phyloP scores from a whole-genome alignment of 1,140 invertebrate species.

The Wiebesia pumilae region DNA sequence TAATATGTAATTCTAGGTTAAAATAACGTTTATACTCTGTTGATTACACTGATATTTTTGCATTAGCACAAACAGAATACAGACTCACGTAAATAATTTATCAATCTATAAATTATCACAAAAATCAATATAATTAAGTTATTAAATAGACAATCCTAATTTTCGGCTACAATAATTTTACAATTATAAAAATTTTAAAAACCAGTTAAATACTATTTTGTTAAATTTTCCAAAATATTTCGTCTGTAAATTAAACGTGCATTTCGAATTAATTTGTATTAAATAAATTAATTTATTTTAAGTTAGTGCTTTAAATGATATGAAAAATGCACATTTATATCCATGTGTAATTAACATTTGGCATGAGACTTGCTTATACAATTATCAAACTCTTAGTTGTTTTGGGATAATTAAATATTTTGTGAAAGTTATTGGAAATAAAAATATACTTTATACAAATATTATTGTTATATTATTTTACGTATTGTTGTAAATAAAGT shows the following conservation, averaged over 20 bases:
- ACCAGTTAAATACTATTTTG: not conserved
- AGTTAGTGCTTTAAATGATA: not conserved
- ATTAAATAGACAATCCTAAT: not conserved
- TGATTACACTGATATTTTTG: not conserved
- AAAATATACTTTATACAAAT: conserved; percentile 21
- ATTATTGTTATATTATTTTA: conserved; percentile 41
- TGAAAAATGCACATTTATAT: not conserved
- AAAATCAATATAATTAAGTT: not conserved
- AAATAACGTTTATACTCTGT: no score
- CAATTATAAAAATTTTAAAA: not conserved
- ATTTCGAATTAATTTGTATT: not conserved
- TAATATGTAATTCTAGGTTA: no score
- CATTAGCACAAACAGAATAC: not conserved
- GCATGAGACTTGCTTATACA: not conserved
- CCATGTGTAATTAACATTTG: conserved; percentile 23
- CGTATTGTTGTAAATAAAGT: conserved; percentile 24
- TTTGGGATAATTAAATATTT: not conserved
- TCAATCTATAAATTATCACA: not conserved
- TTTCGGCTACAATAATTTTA: not conserved
- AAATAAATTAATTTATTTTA: not conserved
- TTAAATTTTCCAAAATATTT: not conserved
- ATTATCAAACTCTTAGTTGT: not conserved
- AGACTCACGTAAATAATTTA: not conserved
- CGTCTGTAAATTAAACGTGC: not conserved
- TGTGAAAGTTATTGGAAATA: conserved; percentile 7